Evolutionary conservation across 1,140 invertebrate species (phyloP).

Genomic region (Helicoverpa zea): DNA sequence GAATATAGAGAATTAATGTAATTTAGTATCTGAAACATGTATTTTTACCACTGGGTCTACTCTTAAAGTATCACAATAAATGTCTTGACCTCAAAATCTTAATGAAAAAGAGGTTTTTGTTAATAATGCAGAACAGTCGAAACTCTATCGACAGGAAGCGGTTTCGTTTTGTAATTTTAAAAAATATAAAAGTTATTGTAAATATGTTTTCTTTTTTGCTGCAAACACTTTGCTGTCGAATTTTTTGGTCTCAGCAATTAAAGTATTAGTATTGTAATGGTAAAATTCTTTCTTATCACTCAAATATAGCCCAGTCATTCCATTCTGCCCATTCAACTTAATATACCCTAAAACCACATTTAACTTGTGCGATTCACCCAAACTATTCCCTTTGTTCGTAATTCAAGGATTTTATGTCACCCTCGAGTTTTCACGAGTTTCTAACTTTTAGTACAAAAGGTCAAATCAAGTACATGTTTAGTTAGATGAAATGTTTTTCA

Average conservation of each 20-base stretch:
- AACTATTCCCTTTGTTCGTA: conserved; percentile 17
- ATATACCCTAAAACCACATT: conserved; percentile 22
- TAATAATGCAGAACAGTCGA: too few species aligned
- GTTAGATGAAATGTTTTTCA: conserved; percentile 22
- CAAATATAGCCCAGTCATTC: background rate
- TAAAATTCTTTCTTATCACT: background rate
- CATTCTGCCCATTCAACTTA: background rate
- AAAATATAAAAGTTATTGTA: too few species aligned
- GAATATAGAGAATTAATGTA: too few species aligned
- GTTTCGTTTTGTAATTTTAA: too few species aligned
- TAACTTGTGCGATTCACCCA: conserved; percentile 16
- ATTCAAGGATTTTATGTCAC: conserved; percentile 34
- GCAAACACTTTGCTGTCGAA: too few species aligned
- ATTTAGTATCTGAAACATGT: too few species aligned
- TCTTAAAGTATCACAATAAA: too few species aligned
- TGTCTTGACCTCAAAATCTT: too few species aligned
- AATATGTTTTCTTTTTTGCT: too few species aligned
- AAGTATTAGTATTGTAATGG: background rate
- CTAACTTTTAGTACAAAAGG: conserved; percentile 7
- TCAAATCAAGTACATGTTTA: background rate
- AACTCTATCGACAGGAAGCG: too few species aligned
- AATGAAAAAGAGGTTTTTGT: too few species aligned
- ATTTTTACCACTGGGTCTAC: too few species aligned
- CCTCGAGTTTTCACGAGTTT: conserved; percentile 3
- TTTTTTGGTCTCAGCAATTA: background rate